Conservation (phyloP, 2,797 vertebrate genomes). For the Scolopax bukidnonensis region DNA sequence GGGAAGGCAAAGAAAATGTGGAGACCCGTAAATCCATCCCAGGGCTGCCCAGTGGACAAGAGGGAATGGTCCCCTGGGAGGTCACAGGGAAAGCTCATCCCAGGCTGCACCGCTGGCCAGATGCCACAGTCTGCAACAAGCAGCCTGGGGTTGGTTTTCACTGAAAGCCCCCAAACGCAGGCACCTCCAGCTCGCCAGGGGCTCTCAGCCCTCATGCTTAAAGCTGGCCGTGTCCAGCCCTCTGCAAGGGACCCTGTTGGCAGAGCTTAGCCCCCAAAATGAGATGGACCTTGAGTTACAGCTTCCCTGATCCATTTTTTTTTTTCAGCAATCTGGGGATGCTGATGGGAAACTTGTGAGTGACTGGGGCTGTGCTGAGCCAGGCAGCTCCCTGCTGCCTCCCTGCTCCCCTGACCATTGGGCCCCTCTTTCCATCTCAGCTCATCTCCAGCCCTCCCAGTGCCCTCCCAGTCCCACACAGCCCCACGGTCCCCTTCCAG, state of each 20-base stretch:
- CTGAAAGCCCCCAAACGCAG: neutral
- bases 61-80: accelerated
- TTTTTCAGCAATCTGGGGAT: neutral
- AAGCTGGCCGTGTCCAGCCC: accelerated
- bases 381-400: neutral
- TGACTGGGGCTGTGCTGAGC: neutral
- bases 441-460: neutral
- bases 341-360: neutral
- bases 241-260: neutral
- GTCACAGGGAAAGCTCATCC: neutral
- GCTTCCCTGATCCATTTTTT: neutral
- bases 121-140: neutral
- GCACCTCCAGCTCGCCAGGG: neutral
- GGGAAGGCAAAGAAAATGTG: neutral
- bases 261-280: neutral
- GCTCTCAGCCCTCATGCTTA: neutral
- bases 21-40: neutral
- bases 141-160: neutral
- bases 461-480: neutral
- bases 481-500: neutral
- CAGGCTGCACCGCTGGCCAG: accelerated
- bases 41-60: neutral
- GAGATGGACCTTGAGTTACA: neutral
- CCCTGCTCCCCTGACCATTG: neutral
- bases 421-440: neutral